phyloP scores from a whole-genome alignment of 1,140 invertebrate species.

The Doryteuthis pealeii region DNA sequence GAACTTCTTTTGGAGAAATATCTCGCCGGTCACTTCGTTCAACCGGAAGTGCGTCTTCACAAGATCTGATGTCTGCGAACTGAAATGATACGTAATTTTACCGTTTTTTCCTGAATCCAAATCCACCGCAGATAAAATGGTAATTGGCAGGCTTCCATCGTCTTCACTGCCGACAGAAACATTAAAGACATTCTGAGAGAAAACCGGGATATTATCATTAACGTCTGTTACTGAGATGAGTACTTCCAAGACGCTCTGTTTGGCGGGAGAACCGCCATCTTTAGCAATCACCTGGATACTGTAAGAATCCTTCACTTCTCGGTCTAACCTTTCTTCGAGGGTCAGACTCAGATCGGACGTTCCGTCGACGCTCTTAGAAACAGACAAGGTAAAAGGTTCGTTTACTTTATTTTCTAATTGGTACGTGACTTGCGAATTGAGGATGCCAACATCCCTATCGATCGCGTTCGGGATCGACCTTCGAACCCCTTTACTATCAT shows the following conservation, averaged over 20 bases:
- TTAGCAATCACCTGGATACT: conserved; percentile 81
- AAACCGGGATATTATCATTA: conserved; percentile 87
- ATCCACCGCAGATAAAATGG: conserved; percentile 78
- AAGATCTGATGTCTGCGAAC: conserved; percentile 35
- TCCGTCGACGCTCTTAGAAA: conserved; percentile 24
- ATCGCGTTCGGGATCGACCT: conserved; percentile 37
- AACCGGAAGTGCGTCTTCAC: conserved; percentile 38
- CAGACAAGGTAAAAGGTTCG: not conserved
- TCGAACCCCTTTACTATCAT: conserved; percentile 32
- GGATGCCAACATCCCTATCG: not conserved
- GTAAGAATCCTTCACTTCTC: conserved; percentile 78
- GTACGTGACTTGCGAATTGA: not conserved
- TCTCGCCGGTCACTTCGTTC: conserved; percentile 35
- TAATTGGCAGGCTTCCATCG: conserved; percentile 69
- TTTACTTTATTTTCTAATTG: not conserved
- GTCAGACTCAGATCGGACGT: conserved; percentile 20
- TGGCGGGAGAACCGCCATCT: conserved; percentile 85
- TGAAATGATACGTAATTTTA: conserved; percentile 72
- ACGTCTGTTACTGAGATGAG: conserved; percentile 76
- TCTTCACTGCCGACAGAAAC: conserved; percentile 81
- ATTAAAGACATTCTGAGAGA: conserved; percentile 75
- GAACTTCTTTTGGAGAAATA: conserved; percentile 32
- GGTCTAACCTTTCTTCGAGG: conserved; percentile 69
- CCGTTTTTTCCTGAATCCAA: conserved; percentile 89
- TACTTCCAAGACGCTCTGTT: conserved; percentile 81